These are phyloP conservation scores for Metalampra italica DNA, from an alignment of 2,888 invertebrate species.

Conservation along the genomic window DNA sequence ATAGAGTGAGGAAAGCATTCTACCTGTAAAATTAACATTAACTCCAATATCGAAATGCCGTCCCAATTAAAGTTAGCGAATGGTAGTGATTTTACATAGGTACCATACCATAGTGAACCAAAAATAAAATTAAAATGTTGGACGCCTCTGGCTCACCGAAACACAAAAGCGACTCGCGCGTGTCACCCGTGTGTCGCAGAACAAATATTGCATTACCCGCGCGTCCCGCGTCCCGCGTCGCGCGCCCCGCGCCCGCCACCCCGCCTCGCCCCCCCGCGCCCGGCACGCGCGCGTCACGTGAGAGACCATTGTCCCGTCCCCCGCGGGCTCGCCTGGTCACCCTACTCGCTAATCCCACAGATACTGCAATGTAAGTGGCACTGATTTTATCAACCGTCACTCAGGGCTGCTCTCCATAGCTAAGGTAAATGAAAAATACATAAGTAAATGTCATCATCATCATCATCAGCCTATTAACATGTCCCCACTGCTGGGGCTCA, in stretches of 20 bases:
- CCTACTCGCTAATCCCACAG: slow-evolving; percentile 53
- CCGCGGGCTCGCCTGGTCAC: slow-evolving; percentile 43
- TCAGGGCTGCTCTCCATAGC: too few species aligned
- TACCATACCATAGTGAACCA: background rate
- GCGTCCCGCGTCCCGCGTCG: slow-evolving; percentile 19
- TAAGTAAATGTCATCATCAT: too few species aligned
- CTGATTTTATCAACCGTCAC: slow-evolving; percentile 35
- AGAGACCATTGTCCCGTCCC: slow-evolving; percentile 45
- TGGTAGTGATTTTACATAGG: too few species aligned
- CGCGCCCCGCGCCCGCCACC: slow-evolving; percentile 20
- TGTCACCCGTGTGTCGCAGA: slow-evolving; percentile 73
- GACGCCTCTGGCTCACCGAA: slow-evolving; percentile 51
- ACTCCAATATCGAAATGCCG: too few species aligned
- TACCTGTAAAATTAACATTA: too few species aligned
- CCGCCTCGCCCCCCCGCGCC: background rate
- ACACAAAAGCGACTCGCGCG: slow-evolving; percentile 57
- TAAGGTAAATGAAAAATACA: too few species aligned
- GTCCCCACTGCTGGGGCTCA: too few species aligned
- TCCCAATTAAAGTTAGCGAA: too few species aligned
- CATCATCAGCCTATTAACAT: too few species aligned
- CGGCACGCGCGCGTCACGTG: slow-evolving; percentile 20
- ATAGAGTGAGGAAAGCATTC: too few species aligned
- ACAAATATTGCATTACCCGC: slow-evolving; percentile 71
- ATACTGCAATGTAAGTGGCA: slow-evolving; percentile 51
- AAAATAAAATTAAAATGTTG: slow-evolving; percentile 25